These are phyloP conservation scores for Mamestra brassicae DNA, from an alignment of 2,888 invertebrate genomes.

Conservation along the genomic window DNA sequence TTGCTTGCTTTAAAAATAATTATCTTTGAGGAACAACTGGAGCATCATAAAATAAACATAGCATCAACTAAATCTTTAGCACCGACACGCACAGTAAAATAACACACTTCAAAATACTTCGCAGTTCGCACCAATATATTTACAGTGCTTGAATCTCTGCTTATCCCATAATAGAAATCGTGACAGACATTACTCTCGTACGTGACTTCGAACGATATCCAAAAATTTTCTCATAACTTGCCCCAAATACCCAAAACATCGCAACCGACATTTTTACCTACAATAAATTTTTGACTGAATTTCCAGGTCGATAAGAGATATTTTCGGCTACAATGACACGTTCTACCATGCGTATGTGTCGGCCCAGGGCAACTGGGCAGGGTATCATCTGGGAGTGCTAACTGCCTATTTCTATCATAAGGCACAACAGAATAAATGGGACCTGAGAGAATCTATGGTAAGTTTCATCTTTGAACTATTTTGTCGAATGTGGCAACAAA, in stretches of 20 bases:
- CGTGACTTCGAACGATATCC: conserved; percentile 57
- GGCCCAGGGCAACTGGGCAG: conserved; percentile 89
- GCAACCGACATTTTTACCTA: not conserved
- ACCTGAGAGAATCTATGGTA: conserved; percentile 82
- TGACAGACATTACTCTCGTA: conserved; percentile 58
- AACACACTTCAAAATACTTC: conserved; percentile 37
- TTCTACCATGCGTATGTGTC: conserved; percentile 89
- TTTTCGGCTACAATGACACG: conserved; percentile 87
- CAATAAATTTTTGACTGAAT: conserved; percentile 31
- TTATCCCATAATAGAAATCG: conserved; percentile 59
- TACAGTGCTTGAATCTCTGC: conserved; percentile 48
- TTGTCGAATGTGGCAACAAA: too few relatives aligned
- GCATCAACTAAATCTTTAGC: not conserved
- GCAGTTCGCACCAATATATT: conserved; percentile 31
- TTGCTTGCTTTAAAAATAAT: too few relatives aligned
- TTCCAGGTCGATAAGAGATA: conserved; percentile 85
- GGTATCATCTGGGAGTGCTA: conserved; percentile 86
- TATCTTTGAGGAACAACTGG: not conserved
- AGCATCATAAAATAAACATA: not conserved
- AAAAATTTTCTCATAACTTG: conserved; percentile 49
- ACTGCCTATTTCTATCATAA: conserved; percentile 87
- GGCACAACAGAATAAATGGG: conserved; percentile 86
- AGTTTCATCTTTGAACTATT: conserved; percentile 53
- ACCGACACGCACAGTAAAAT: not conserved
- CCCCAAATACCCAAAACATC: not conserved